Evolutionary conservation across 2,797 vertebrate species (phyloP), one percentile per base, ranked within the genome.

Genomic region (Discoglossus pictus): DNA sequence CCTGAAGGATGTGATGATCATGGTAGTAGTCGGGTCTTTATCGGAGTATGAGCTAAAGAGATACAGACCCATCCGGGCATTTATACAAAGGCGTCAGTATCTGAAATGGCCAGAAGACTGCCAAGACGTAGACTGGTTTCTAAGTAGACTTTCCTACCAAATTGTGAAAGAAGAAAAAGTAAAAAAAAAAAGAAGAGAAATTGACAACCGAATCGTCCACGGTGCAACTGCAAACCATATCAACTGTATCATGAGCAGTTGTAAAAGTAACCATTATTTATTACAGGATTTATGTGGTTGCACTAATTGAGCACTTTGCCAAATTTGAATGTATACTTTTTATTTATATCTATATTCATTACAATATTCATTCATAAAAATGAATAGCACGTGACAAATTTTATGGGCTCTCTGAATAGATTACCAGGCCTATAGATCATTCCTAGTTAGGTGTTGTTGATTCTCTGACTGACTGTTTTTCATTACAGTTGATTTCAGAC

Each of bases 101-200:
- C 72, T 97, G 17, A 61, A 35, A 47, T 97, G 95, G 93, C 94
- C 94, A 0, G 92, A 95, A 72, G 94, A 97, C 72, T 80, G 80
- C 18, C 93, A 97, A 80, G 95, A 96, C 53, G 47, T 94, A 6
- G 86, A 82, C 5, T 95, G 92, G 91, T 95, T 97, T 84, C 90
- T 93, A 52, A 62, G 84, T 47, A 88, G 73, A 8, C 91, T 98
- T 35, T 76, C 87, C 47, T 72, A 78, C 2, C 78, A 79, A 53
- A 88, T 97, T 20, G 72, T 90, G 10, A 89, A 85, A 73, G 76
- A 90, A 70, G 80, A 75, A 8, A 83, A 84, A 46, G 44, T 79
- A 5, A 80, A 68, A 48, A 82, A n/a, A 53, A 68, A 75, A 51
- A 68, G 10, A 2, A 1, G 2, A 21, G 4, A 82, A 83, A 51